These are phyloP conservation scores for Eremophila alpestris DNA, from an alignment of 2,797 vertebrate genomes.

Conservation along the genomic window DNA sequence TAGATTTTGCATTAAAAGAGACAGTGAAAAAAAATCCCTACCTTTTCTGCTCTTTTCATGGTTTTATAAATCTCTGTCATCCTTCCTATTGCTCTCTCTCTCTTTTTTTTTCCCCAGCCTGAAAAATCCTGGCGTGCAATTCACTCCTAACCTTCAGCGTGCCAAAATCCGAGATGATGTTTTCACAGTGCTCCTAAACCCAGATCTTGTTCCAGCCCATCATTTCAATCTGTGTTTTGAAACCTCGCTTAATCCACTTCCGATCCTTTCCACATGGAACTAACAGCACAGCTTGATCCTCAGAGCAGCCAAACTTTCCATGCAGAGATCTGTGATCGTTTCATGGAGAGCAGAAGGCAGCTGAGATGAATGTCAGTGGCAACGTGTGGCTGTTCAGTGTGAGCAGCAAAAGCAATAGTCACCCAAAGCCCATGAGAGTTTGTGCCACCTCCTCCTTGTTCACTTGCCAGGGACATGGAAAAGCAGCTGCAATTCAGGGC, in stretches of 20 bases:
- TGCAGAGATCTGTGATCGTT: neutral
- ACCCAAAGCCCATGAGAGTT: neutral
- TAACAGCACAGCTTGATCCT: neutral
- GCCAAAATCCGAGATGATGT: neutral
- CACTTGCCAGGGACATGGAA: slow-evolving; percentile 4
- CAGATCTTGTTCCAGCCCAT: slow-evolving; percentile 1
- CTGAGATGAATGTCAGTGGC: neutral
- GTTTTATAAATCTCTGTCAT: neutral
- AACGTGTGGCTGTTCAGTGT: neutral
- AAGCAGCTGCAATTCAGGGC: neutral
- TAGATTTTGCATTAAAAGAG: neutral
- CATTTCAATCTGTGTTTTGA: slow-evolving; percentile 26
- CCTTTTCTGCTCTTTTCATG: neutral
- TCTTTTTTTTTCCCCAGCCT: neutral
- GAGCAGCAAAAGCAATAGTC: neutral
- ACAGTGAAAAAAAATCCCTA: neutral
- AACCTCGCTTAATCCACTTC: neutral
- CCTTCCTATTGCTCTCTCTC: neutral
- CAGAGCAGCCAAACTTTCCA: neutral
- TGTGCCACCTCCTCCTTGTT: neutral
- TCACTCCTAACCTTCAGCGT: neutral
- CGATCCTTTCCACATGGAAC: slow-evolving; percentile 3
- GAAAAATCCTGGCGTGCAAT: neutral
- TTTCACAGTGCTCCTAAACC: slow-evolving; percentile 18
- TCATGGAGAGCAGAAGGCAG: neutral